Conservation (phyloP, 2,888 invertebrate genomes). For the Tenthredo livida region DNA sequence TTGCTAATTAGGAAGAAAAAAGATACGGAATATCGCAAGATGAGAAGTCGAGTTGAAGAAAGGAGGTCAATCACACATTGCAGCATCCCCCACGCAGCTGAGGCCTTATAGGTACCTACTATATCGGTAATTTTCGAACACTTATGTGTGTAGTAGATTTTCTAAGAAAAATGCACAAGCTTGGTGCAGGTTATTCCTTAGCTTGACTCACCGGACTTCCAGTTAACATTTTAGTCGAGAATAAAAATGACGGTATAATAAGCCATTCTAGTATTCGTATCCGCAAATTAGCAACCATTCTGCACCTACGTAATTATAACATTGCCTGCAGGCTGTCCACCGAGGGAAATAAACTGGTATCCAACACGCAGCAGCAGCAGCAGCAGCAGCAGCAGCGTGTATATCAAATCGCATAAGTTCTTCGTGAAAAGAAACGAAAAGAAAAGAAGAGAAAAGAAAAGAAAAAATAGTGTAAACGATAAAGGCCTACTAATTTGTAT, state of each 20-base stretch:
- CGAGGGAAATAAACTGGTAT: slow-evolving; percentile 4
- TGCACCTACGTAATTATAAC: slow-evolving; percentile 25
- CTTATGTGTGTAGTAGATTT: neutral
- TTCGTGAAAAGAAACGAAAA: neutral
- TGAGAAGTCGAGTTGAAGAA: neutral
- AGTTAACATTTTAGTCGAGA: neutral
- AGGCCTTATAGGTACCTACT: neutral
- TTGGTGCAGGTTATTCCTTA: neutral
- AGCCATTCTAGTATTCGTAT: slow-evolving; percentile 30
- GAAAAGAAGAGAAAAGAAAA: neutral
- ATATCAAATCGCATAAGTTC: neutral
- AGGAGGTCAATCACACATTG: neutral
- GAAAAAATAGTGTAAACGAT: neutral
- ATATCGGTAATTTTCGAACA: neutral
- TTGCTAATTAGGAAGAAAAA: neutral
- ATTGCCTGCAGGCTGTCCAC: slow-evolving; percentile 25
- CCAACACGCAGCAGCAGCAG: neutral
- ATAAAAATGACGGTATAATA: neutral
- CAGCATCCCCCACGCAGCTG: neutral
- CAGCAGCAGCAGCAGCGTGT: neutral
- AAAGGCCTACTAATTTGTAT: neutral
- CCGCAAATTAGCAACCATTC: slow-evolving; percentile 36
- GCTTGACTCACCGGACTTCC: neutral
- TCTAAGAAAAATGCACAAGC: neutral
- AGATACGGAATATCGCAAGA: neutral